These are phyloP conservation scores for Tethea ocularis DNA, from an alignment of 2,888 invertebrate genomes.

Conservation along the genomic window DNA sequence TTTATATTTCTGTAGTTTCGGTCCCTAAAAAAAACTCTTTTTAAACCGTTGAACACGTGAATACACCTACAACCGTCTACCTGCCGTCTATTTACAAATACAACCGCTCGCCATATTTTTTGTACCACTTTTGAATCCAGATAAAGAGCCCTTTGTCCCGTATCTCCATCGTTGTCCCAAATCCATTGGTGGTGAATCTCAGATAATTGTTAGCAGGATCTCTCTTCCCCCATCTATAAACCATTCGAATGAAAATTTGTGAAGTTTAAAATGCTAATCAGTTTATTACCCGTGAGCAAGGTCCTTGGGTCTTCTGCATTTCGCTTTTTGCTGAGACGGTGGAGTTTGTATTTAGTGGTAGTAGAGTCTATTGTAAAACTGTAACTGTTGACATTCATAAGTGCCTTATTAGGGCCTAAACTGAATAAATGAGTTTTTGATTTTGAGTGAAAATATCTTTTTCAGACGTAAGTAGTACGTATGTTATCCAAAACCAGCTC, in stretches of 20 bases:
- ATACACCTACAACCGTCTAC: slow-evolving; percentile 81
- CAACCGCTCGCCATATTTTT: slow-evolving; percentile 70
- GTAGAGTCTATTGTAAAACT: too few relatives aligned
- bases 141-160: slow-evolving; percentile 69
- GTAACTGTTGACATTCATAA: too few relatives aligned
- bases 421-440: too few relatives aligned
- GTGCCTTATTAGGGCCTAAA: too few relatives aligned
- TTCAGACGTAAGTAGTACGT: too few relatives aligned
- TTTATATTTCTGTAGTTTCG: slow-evolving; percentile 33
- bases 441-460: too few relatives aligned
- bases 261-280: background rate
- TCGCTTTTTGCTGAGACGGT: too few relatives aligned
- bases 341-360: too few relatives aligned
- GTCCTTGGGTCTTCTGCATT: too few relatives aligned
- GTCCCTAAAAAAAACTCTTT: slow-evolving; percentile 41
- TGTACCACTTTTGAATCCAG: slow-evolving; percentile 55
- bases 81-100: slow-evolving; percentile 79
- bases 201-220: slow-evolving; percentile 33
- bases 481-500: too few relatives aligned
- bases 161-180: slow-evolving; percentile 56
- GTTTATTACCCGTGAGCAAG: too few relatives aligned
- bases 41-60: slow-evolving; percentile 62
- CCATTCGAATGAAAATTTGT: background rate
- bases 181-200: slow-evolving; percentile 35
- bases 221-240: slow-evolving; percentile 17